phyloP scores from a whole-genome alignment of 2,888 invertebrate genomes.

The Phytoseiulus persimilis region DNA sequence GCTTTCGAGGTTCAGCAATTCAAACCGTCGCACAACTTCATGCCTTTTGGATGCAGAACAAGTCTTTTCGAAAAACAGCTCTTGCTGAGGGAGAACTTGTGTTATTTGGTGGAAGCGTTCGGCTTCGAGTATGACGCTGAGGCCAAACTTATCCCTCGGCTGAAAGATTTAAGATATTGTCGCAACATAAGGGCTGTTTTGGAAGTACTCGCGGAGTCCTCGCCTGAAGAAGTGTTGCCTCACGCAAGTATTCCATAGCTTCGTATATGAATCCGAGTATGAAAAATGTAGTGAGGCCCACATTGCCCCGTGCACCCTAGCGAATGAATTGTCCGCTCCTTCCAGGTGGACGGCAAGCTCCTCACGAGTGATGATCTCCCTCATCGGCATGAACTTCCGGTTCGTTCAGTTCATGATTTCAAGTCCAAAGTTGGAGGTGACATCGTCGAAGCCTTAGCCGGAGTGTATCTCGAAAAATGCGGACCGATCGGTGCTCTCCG shows the following conservation, averaged over 20 bases:
- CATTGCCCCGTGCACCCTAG: too few species aligned
- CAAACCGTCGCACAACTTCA: slow-evolving; percentile 63
- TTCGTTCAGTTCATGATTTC: slow-evolving; percentile 28
- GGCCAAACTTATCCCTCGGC: neutral
- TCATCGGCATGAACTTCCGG: neutral
- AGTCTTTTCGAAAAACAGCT: neutral
- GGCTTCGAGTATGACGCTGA: slow-evolving; percentile 13
- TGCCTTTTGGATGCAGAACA: slow-evolving; percentile 62
- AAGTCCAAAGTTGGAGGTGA: slow-evolving; percentile 63
- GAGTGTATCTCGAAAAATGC: slow-evolving; percentile 61
- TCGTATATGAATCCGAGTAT: too few species aligned
- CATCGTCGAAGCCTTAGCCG: slow-evolving; percentile 73
- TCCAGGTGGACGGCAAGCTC: neutral
- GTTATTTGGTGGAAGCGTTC: neutral
- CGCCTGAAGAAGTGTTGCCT: neutral
- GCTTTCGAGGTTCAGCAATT: slow-evolving; percentile 58
- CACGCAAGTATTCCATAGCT: neutral
- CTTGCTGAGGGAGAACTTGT: neutral
- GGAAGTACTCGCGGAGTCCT: slow-evolving; percentile 47
- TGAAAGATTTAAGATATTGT: neutral
- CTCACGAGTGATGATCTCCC: neutral
- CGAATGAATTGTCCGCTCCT: neutral
- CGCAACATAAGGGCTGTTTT: slow-evolving; percentile 54
- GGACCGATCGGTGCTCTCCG: slow-evolving; percentile 52
- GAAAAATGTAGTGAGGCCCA: too few species aligned